These are phyloP conservation scores for Drosophila tani DNA, from an alignment of 1,140 invertebrate genomes.

Conservation along the genomic window DNA sequence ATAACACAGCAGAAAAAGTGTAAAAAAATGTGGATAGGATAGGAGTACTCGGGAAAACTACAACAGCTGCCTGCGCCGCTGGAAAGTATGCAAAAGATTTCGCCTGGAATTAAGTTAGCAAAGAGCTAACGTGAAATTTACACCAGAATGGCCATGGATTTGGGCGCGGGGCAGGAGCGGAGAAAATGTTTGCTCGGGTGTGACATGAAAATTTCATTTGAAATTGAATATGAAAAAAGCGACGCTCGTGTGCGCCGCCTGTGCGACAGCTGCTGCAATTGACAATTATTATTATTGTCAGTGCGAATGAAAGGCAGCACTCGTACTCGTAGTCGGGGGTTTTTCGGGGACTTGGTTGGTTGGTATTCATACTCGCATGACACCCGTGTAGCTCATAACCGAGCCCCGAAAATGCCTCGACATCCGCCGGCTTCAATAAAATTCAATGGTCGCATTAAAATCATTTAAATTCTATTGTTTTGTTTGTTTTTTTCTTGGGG, in stretches of 20 bases:
- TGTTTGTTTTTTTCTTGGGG: slow-evolving; percentile 57
- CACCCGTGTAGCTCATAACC: slow-evolving; percentile 61
- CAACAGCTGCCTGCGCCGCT: slow-evolving; percentile 35
- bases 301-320: slow-evolving; percentile 61
- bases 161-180: neutral
- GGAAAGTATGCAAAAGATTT: slow-evolving; percentile 72
- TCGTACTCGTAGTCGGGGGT: neutral
- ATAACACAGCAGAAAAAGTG: slow-evolving; percentile 17
- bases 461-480: slow-evolving; percentile 84
- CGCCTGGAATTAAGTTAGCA: slow-evolving; percentile 69
- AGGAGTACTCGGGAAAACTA: slow-evolving; percentile 1
- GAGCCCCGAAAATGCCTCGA: slow-evolving; percentile 51
- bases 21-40: no score
- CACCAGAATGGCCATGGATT: slow-evolving; percentile 44
- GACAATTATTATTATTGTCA: slow-evolving; percentile 83
- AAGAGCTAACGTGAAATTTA: slow-evolving; percentile 76
- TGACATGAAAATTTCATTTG: slow-evolving; percentile 80
- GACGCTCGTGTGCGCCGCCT: slow-evolving; percentile 30
- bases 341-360: slow-evolving; percentile 18
- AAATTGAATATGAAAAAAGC: slow-evolving; percentile 78
- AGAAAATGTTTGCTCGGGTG: slow-evolving; percentile 15
- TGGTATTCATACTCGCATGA: slow-evolving; percentile 68
- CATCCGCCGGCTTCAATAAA: slow-evolving; percentile 73
- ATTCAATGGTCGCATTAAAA: slow-evolving; percentile 82
- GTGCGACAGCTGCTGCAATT: slow-evolving; percentile 78